Evolutionary conservation across 1,140 invertebrate species (phyloP).

Genomic region (Achroia grisella): DNA sequence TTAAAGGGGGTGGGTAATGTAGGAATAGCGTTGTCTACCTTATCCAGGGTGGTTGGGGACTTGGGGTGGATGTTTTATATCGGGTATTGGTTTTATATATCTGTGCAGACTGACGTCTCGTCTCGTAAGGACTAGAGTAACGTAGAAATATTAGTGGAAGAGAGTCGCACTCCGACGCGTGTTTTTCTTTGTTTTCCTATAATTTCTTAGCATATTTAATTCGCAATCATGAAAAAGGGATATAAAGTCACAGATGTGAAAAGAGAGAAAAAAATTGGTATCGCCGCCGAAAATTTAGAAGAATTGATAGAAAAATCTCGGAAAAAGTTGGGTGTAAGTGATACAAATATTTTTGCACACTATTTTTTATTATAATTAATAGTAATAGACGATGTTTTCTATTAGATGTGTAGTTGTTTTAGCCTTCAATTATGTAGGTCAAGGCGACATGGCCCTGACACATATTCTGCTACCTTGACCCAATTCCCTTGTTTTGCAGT

Average conservation of each 20-base stretch:
- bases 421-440: slow-evolving; percentile 28
- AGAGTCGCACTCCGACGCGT: slow-evolving; percentile 4
- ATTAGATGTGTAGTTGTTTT: slow-evolving; percentile 16
- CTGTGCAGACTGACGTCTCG: too few species aligned
- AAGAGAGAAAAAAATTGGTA: slow-evolving; percentile 78
- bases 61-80: too few species aligned
- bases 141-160: too few species aligned
- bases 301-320: slow-evolving; percentile 79
- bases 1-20: too few species aligned
- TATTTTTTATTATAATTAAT: background rate
- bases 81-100: too few species aligned
- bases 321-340: slow-evolving; percentile 79
- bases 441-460: slow-evolving; percentile 48
- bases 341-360: slow-evolving; percentile 3
- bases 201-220: slow-evolving; percentile 5
- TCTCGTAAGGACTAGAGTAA: too few species aligned
- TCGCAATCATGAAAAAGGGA: slow-evolving; percentile 75
- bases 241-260: slow-evolving; percentile 82
- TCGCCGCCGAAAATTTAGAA: slow-evolving; percentile 77
- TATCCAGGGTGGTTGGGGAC: too few species aligned
- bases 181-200: slow-evolving; percentile 21
- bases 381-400: slow-evolving; percentile 14
- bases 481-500: slow-evolving; percentile 43
- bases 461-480: slow-evolving; percentile 36
- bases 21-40: too few species aligned